Evolutionary conservation across 2,888 invertebrate genomes (phyloP), one percentile per base, ranked within the genome.

Genomic region (Dusona sp.): DNA sequence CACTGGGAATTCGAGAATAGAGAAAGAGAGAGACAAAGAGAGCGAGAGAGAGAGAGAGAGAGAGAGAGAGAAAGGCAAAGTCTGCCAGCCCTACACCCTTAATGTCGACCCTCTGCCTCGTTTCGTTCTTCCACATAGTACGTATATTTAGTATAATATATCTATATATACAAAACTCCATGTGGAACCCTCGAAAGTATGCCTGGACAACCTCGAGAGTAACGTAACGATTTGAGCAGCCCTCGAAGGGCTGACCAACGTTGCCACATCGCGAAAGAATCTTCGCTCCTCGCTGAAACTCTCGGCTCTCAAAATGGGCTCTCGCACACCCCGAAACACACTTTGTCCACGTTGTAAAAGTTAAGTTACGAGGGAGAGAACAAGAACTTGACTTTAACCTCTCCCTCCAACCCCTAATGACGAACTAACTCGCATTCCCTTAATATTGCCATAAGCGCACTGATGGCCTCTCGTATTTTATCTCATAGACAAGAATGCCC

Each of bases 101-200:
- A 83, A 86, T 83, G 86, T 83, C 83, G 86, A 85, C 86, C 88
- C 86, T 86, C 79, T 13, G 83, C 77, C 48, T 51, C 75, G 48
- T 42, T 84, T 64, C 22, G 79, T 48, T 70, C 78, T 80, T 74
- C 80, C 85, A 79, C 72, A 73, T 57, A 72, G 45, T 57, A 61
- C 19, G 45, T 45, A n/a, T 68, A 67, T 45, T 65, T 54, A 38
- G 38, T 54, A 42, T 29, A 64, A 16, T 72, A 70, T 57, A 72
- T 33, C 61, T 57, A 38, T 75, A 22, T 6, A 67, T 36, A 74
- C 64, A 13, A 57, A 25, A 54, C 38, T 38, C 45, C 13, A 65
- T 67, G 67, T 78, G 38, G 38, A 80, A 79, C 83, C 80, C 77
- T 75, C 67, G 72, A 72, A 73, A 16, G 22, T 80, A 79, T 79